These are phyloP conservation scores for Elysia chlorotica DNA, from an alignment of 1,140 invertebrate genomes.

Conservation along the genomic window DNA sequence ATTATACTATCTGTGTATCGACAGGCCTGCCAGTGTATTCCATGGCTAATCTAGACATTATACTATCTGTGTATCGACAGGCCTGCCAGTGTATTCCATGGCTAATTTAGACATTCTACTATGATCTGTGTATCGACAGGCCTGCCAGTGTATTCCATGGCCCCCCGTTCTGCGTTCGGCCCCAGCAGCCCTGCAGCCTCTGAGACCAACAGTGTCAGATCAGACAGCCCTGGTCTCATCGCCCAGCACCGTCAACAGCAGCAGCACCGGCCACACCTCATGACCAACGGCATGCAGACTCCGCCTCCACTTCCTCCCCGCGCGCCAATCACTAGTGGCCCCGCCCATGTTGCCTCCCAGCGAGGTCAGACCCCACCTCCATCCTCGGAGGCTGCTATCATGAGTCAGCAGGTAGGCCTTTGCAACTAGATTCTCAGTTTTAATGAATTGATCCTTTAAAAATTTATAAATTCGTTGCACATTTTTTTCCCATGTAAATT, in stretches of 20 bases:
- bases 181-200: slow-evolving; percentile 75
- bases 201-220: slow-evolving; percentile 85
- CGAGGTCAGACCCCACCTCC: slow-evolving; percentile 28
- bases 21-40: too few species aligned
- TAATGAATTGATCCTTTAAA: too few species aligned
- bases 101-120: too few species aligned
- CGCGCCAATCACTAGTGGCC: slow-evolving; percentile 35
- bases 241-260: slow-evolving; percentile 21
- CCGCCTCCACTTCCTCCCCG: slow-evolving; percentile 76
- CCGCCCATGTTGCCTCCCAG: slow-evolving; percentile 40
- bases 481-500: too few species aligned
- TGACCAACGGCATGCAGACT: slow-evolving; percentile 62
- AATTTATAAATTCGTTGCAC: too few species aligned
- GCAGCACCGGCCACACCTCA: slow-evolving; percentile 46
- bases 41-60: too few species aligned
- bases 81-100: too few species aligned
- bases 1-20: too few species aligned
- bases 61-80: too few species aligned
- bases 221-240: slow-evolving; percentile 85
- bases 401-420: slow-evolving; percentile 19
- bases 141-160: slow-evolving; percentile 68
- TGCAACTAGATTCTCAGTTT: too few species aligned
- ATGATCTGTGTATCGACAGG: slow-evolving; percentile 14
- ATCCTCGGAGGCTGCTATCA: too few species aligned
- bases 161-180: slow-evolving; percentile 81